A percentile compares a stretch with the other conserved stretches of the same genome.
Conservation (phyloP, 1,140 invertebrate genomes). For the Luehdorfia chinensis region DNA sequence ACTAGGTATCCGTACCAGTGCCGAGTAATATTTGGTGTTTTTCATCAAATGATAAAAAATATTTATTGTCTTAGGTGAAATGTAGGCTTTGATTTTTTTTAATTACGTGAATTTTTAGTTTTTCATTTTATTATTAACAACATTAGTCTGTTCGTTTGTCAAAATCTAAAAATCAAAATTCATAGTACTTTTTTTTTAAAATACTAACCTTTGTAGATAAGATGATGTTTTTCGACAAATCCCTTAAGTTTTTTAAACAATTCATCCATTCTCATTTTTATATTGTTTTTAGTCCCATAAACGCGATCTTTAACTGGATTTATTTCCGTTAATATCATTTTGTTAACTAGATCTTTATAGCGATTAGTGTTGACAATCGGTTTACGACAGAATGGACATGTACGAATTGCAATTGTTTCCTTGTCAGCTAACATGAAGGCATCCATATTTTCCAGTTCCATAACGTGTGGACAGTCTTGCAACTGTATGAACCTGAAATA, state of each 20-base stretch:
- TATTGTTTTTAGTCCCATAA: conserved; percentile 47
- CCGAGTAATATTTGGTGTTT: too few relatives aligned
- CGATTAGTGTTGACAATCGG: conserved; percentile 79
- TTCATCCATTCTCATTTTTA: conserved; percentile 20
- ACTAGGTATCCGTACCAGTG: too few relatives aligned
- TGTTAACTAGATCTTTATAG: conserved; percentile 80
- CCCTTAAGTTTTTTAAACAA: conserved; percentile 3
- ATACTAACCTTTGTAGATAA: too few relatives aligned
- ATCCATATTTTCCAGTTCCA: conserved; percentile 79
- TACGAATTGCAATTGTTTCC: conserved; percentile 75
- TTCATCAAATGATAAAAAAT: too few relatives aligned
- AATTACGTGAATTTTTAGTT: too few relatives aligned
- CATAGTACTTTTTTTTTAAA: too few relatives aligned
- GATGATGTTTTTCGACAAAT: too few relatives aligned
- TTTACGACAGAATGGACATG: conserved; percentile 81
- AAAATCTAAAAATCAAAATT: too few relatives aligned
- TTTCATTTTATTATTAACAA: too few relatives aligned
- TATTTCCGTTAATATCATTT: conserved; percentile 72
- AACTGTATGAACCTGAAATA: conserved; percentile 79
- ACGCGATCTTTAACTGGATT: conserved; percentile 76
- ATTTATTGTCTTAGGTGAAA: too few relatives aligned
- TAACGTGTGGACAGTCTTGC: conserved; percentile 80
- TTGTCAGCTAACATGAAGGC: conserved; percentile 68
- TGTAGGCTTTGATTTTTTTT: too few relatives aligned
- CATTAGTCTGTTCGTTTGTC: too few relatives aligned